Base-by-base conservation (phyloP, 2,113 vertebrate genomes). In the Setophaga kirtlandii region DNA sequence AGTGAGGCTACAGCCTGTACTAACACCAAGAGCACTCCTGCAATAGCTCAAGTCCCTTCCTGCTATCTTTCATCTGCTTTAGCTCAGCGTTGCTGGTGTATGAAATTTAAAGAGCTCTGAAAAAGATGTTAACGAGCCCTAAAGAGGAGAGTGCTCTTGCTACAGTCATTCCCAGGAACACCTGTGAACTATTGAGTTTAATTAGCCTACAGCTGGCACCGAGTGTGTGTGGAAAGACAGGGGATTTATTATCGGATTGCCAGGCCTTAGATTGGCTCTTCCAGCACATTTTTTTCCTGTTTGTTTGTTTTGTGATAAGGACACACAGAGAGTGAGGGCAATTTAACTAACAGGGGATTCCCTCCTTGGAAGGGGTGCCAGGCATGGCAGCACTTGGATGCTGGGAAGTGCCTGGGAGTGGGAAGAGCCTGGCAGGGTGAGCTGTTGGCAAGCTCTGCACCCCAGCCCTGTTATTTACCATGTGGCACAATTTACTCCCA, bases 101-200 rank as follows among this genome's bases (percentile, higher is more conserved):
- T 39, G 69, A 95, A 97, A 96, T 93, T 79, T 93, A 94, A 96
- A 97, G 94, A 95, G 83, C 91, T 93, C 88, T 97, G 92, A 82
- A 94, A 97, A 97, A 95, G 95, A 97, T 90, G 78, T 94, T 95
- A 97, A 97, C 64, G 22, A 97, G 86, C 44, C 91, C 92, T 89
- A 83, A 94, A 96, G 87, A 96, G 90, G 90, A 94, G 55, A 94
- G 77, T 56, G 76, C 83, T 94, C 91, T 23, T 88, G 84, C 52
- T 52, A n/a, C 75, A 85, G 68, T 91, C 63, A 59, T 82, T 92
- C 90, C 91, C 86, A 90, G 70, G 44, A 97, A 95, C 93, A 96
- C 83, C 90, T 95, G 89, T 80, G 91, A 96, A 96, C 68, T 82
- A 55, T 62, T 95, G 85, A 83, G 92, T 90, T 97, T 94, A 96